phyloP scores from a whole-genome alignment of 2,888 invertebrate species.

The Meteorus colon region DNA sequence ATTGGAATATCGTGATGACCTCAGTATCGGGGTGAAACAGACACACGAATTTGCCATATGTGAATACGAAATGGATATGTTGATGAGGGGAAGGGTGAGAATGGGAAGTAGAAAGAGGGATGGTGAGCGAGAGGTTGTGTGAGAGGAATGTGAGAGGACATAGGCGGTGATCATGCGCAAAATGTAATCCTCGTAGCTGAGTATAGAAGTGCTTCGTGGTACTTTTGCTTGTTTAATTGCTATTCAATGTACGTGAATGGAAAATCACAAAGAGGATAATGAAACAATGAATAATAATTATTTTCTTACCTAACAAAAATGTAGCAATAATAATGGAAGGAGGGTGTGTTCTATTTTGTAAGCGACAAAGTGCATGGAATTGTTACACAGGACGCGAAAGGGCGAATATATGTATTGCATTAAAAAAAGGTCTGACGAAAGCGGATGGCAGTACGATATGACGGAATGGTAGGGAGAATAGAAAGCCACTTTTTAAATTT shows the following conservation, averaged over 20 bases:
- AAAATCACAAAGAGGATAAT: neutral
- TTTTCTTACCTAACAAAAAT: neutral
- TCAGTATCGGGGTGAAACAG: conserved; percentile 15
- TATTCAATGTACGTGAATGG: conserved; percentile 1
- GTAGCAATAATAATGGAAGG: neutral
- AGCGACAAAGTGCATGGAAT: conserved; percentile 15
- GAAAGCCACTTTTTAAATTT: conserved; percentile 51
- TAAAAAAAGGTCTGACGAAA: neutral
- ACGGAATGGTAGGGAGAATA: conserved; percentile 13
- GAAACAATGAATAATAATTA: conserved; percentile 18
- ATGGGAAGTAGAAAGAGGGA: neutral
- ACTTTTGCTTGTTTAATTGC: conserved; percentile 26
- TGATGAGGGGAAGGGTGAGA: neutral
- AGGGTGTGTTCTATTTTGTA: conserved; percentile 15
- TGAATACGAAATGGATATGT: neutral
- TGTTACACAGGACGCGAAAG: neutral
- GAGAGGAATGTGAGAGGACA: neutral
- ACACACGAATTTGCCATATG: conserved; percentile 2
- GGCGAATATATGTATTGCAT: neutral
- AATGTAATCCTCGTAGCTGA: conserved; percentile 6
- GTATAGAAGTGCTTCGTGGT: neutral
- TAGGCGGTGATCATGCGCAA: neutral
- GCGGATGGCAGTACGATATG: conserved; percentile 1
- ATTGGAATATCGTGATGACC: conserved; percentile 13
- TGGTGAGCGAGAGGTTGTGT: conserved; percentile 12